Evolutionary conservation across 2,113 vertebrate species (phyloP), one percentile per base, ranked within the genome.

Genomic region (Nibea coibor): DNA sequence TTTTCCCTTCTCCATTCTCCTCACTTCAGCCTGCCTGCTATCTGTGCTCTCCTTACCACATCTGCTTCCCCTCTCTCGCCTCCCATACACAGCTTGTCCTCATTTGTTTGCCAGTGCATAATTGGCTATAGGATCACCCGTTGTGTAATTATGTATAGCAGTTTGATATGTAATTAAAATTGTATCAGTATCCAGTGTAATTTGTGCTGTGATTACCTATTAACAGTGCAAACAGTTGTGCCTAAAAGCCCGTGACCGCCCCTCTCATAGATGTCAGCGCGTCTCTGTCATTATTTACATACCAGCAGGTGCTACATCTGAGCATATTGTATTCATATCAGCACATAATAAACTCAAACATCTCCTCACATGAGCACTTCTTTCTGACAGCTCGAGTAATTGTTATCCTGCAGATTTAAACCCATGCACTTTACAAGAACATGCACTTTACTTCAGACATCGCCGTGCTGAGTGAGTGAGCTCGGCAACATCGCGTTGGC

Each of bases 141-240:
- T 93, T 91, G 93, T 93, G 89, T 92, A 93, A 91, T 93, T 93
- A 93, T 90, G 90, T 92, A 91, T 87, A 89, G 84, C 87, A 84
- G 91, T 93, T 89, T 93, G 89, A 93, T 93, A 87, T 92, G 91
- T 93, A 93, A 94, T 94, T 94, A 93, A 93, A 93, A 91, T 75
- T 84, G 91, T 89, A 91, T 90, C 93, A 87, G 88, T 91, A 90
- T 91, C 86, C 76, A 88, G 79, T 91, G 85, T 89, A 90, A 93
- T 91, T 89, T 91, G 90, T 90, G 90, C 87, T 90, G 86, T 90
- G 91, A 94, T 93, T 91, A 92, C 86, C 91, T 91, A 91, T 91
- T 93, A 93, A 88, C 85, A 86, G 80, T 86, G 90, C 88, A 93
- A 93, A 93, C 90, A 89, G 89, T 92, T 80, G 85, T 89, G 89